phyloP scores from a whole-genome alignment of 2,888 invertebrate genomes.

The Tiliacea citrago region DNA sequence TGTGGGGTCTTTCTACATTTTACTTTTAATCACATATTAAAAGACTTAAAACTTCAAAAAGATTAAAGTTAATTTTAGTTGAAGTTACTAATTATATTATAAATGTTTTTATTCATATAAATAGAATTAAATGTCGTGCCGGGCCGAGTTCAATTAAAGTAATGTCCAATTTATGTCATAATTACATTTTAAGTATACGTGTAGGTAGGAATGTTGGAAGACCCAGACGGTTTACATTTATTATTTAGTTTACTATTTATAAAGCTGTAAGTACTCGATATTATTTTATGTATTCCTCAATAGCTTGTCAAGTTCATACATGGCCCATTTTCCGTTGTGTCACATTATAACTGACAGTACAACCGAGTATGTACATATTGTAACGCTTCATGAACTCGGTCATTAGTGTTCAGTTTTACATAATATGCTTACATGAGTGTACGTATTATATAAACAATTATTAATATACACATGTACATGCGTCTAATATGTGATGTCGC shows the following conservation, averaged over 20 bases:
- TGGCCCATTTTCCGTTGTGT: constrained; percentile 42
- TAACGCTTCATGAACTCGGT: constrained; percentile 36
- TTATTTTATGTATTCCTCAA: constrained; percentile 40
- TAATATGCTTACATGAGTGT: constrained; percentile 43
- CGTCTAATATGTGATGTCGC: constrained; percentile 61
- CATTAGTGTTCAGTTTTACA: constrained; percentile 38
- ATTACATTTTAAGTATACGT: constrained; percentile 37
- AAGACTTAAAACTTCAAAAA: constrained; percentile 29
- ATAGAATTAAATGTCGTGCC: constrained; percentile 15
- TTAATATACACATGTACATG: constrained; percentile 50
- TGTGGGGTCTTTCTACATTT: constrained; percentile 50
- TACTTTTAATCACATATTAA: neutral
- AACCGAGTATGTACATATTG: constrained; percentile 42
- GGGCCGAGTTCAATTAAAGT: constrained; percentile 30
- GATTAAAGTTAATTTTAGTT: constrained; percentile 21
- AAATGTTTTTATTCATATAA: constrained; percentile 11
- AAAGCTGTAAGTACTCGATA: constrained; percentile 42
- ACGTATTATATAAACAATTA: constrained; percentile 39
- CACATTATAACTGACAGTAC: constrained; percentile 6
- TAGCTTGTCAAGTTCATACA: constrained; percentile 20
- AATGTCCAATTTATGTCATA: constrained; percentile 35
- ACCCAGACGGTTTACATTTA: constrained; percentile 38
- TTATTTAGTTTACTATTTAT: constrained; percentile 35
- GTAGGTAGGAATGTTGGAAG: constrained; percentile 35
- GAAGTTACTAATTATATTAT: constrained; percentile 6